These are phyloP conservation scores for Octonoba sinensis DNA, from an alignment of 2,888 invertebrate species.

Conservation along the genomic window DNA sequence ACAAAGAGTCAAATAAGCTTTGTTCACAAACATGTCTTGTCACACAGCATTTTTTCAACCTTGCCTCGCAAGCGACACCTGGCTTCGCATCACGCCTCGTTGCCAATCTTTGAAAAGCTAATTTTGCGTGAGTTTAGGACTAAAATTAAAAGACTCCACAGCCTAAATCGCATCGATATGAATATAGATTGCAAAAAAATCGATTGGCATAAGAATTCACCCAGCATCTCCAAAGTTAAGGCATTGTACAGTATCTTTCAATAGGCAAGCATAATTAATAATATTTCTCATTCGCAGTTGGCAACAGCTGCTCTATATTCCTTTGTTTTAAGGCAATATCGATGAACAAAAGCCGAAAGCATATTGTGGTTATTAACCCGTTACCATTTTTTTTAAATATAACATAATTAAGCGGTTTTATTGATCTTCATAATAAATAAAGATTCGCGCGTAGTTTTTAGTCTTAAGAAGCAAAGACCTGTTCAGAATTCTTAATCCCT, in stretches of 20 bases:
- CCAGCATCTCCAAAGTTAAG: background rate
- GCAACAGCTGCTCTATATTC: constrained; percentile 51
- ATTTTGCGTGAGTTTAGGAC: constrained; percentile 40
- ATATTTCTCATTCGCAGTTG: constrained; percentile 43
- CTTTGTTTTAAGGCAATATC: constrained; percentile 50
- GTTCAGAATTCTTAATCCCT: too few species aligned
- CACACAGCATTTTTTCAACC: constrained; percentile 17
- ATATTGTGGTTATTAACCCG: constrained; percentile 41
- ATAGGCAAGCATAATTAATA: constrained; percentile 47
- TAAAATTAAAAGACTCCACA: constrained; percentile 50
- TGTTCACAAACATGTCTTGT: constrained; percentile 42
- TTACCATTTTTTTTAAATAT: constrained; percentile 16
- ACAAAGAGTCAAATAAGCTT: constrained; percentile 50
- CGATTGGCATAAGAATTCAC: background rate
- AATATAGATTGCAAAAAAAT: constrained; percentile 13
- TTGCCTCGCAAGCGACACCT: constrained; percentile 6
- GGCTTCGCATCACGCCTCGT: constrained; percentile 28
- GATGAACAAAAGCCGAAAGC: constrained; percentile 39
- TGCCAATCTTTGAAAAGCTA: constrained; percentile 30
- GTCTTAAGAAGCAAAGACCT: too few species aligned
- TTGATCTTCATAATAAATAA: too few species aligned
- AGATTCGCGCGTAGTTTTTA: too few species aligned
- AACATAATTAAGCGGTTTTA: too few species aligned
- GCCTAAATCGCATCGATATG: constrained; percentile 7
- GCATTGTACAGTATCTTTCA: constrained; percentile 33